Base-by-base conservation (phyloP, 2,888 invertebrate species). In the Augiades crinisus region DNA sequence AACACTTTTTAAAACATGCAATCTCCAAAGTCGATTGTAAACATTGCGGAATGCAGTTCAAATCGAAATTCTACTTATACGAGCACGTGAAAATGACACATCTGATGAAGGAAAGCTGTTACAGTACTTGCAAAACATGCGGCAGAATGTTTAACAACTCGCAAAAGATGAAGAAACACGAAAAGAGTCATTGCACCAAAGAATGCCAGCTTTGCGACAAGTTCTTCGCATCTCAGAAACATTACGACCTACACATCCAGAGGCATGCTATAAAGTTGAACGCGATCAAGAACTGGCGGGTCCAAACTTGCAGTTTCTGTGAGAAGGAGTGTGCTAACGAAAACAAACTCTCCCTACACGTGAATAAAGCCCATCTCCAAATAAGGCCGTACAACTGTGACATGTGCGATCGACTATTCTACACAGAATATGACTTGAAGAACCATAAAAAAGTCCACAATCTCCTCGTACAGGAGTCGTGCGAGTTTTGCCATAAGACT, bases 371-470 rank as follows among this genome's bases (percentile, higher is more conserved):
- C 0, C 88, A 89, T 68, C 76, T 89, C 46, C 81, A 81, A 68
- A 84, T 88, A 34, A 88, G 86, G 67, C 86, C 88, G 0, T 87
- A 81, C 54, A 60, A 58, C 41, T 89, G 88, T 53, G 87, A 88
- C 40, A 88, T 89, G 88, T 88, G 88, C 17, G 83, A 86, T 0
- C 68, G 63, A 37, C 70, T 78, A n/a, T 88, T 81, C 58, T 87
- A 88, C 43, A 80, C 85, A 0, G 81, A 83, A 38, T 64, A 64
- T 3, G 80, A 85, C 60, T 63, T 88, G 58, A 69, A 47, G n/a
- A 64, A 68, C 44, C 88, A 89, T 51, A 83, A 82, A 58, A 78
- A 63, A 38, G 57, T 85, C 1, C 88, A 89, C 44, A 75, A 64
- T 62, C 54, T 77, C 37, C 58, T 40, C 3, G 68, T 69, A 0